Evolutionary conservation across 2,113 vertebrate species (phyloP), one percentile per base, ranked within the genome.

Genomic region (Amazona guildingii): DNA sequence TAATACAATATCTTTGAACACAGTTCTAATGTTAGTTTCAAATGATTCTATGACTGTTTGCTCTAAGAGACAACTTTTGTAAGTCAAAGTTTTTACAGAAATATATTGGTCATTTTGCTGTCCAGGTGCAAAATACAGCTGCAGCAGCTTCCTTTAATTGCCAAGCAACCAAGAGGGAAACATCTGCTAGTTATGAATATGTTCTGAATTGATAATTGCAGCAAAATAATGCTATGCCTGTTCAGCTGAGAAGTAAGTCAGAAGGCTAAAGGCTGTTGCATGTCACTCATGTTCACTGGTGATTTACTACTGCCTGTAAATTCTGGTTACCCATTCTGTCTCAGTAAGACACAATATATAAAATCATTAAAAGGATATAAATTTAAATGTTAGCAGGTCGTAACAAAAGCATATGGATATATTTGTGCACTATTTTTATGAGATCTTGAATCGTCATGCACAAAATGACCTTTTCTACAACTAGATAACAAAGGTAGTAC

Each of bases 61-160:
- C 46, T 62, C 67, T 29, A 72, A 25, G 33, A 31, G 25, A 68
- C 12, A 61, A 29, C 86, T 92, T 90, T 93, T 54, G 37, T 84
- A 55, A 88, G 21, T 91, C 54, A 94, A 83, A 96, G 46, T 59
- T 80, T 83, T 95, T 75, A 76, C 25, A 57, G 52, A 66, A 74
- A 28, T 33, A 10, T 4, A 79, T 78, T 84, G 83, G 88, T 95
- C 93, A 94, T 95, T 79, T 93, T 94, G 59, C 41, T 54, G 73
- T 59, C 85, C 91, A 97, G 91, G 66, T 97, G 91, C 80, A 93
- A 94, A 97, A 92, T 88, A 96, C 95, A 97, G 88, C 89, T 97
- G 81, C 85, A 92, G 55, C 49, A 95, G 86, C 44, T 86, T 92
- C 25, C 37, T 85, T 88, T 97, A 98, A 97, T 97, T 97, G 78